phyloP scores from a whole-genome alignment of 2,113 vertebrate species.

The Nerophis lumbriciformis region DNA sequence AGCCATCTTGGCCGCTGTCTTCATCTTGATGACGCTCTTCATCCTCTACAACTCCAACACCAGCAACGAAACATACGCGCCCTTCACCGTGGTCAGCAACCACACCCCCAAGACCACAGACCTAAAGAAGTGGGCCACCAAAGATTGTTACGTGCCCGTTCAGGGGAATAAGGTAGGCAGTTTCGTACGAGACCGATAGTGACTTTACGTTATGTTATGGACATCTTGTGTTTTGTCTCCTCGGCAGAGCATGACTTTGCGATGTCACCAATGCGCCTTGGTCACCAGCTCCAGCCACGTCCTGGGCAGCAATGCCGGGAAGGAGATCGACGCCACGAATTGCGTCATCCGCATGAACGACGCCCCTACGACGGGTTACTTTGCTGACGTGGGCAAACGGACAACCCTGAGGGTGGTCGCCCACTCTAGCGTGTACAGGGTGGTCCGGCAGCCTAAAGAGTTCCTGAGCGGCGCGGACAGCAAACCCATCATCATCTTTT shows the following conservation, averaged over 20 bases:
- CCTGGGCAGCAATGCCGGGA: conserved; percentile 78
- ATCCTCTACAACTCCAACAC: conserved; percentile 91
- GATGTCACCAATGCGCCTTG: conserved; percentile 81
- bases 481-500: conserved; percentile 83
- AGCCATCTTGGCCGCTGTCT: conserved; percentile 79
- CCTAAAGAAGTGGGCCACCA: conserved; percentile 83
- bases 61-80: conserved; percentile 70
- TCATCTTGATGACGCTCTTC: conserved; percentile 86
- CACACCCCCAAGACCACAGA: conserved; percentile 61
- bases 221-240: neutral
- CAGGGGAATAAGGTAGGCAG: conserved; percentile 84
- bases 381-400: conserved; percentile 81
- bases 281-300: conserved; percentile 97
- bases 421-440: conserved; percentile 89
- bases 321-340: conserved; percentile 78
- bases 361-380: conserved; percentile 82
- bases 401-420: conserved; percentile 89
- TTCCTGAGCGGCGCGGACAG: conserved; percentile 76
- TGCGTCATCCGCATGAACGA: conserved; percentile 98
- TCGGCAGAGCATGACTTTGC: conserved; percentile 80
- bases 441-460: conserved; percentile 82
- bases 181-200: neutral
- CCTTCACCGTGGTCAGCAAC: conserved; percentile 54
- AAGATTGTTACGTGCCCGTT: conserved; percentile 77
- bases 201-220: no score